A percentile compares a stretch with the other conserved stretches of the same genome.
These are phyloP conservation scores for Hirudo medicinalis DNA, from an alignment of 1,140 invertebrate genomes.

Conservation along the genomic window DNA sequence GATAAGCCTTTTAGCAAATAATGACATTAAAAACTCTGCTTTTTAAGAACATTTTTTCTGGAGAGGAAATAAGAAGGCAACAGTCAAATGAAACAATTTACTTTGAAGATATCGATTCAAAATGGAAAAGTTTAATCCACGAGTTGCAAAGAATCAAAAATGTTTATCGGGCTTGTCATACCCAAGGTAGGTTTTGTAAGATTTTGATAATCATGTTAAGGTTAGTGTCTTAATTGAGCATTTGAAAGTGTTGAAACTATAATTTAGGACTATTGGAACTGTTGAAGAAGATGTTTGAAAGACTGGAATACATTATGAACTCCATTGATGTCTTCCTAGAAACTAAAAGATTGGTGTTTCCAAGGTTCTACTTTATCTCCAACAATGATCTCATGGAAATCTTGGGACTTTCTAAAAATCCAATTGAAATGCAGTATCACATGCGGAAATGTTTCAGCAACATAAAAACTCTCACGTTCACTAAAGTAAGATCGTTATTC, in stretches of 20 bases:
- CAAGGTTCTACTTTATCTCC: slow-evolving; percentile 43
- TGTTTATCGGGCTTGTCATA: slow-evolving; percentile 36
- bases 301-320: slow-evolving; percentile 42
- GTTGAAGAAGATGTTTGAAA: slow-evolving; percentile 39
- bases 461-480: slow-evolving; percentile 39
- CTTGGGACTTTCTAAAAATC: slow-evolving; percentile 42
- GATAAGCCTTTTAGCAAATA: neutral
- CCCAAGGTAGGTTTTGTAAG: slow-evolving; percentile 30
- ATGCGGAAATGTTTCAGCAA: slow-evolving; percentile 44
- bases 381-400: slow-evolving; percentile 43
- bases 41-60: slow-evolving; percentile 41
- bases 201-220: neutral
- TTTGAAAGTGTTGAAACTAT: neutral
- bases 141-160: slow-evolving; percentile 37
- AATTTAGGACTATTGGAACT: slow-evolving; percentile 34
- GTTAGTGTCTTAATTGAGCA: neutral
- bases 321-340: slow-evolving; percentile 43
- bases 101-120: slow-evolving; percentile 40
- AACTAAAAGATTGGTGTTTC: slow-evolving; percentile 42
- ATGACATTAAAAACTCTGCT: slow-evolving; percentile 11
- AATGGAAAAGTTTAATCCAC: slow-evolving; percentile 40
- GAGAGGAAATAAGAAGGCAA: slow-evolving; percentile 42
- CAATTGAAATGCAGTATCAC: slow-evolving; percentile 39
- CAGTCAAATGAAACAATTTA: slow-evolving; percentile 40
- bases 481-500: slow-evolving; percentile 29